Evolutionary conservation across 2,888 invertebrate species (phyloP), one percentile per base, ranked within the genome.

Genomic region (Aradus depressus): DNA sequence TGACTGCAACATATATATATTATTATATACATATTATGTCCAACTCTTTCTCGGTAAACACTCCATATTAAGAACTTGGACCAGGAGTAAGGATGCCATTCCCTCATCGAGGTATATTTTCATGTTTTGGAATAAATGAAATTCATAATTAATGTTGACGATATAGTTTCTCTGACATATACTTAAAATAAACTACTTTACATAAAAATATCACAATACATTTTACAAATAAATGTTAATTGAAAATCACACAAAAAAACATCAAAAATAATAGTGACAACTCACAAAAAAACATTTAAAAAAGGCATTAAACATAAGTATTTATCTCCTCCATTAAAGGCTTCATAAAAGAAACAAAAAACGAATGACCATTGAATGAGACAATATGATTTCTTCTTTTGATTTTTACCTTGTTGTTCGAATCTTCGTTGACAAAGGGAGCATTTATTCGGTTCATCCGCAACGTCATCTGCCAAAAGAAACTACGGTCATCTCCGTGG

Each of bases 361-460:
- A n/a, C n/a, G n/a, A n/a, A n/a, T n/a, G n/a, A n/a, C n/a, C n/a
- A n/a, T n/a, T n/a, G n/a, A n/a, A n/a, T n/a, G n/a, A n/a, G n/a
- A n/a, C n/a, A n/a, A n/a, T n/a, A n/a, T 32, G 6, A 34, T 31
- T 50, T 14, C 32, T 42, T 34, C 16, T 50, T 25, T 32, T 45
- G 44, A 59, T 58, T 68, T 71, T 75, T 80, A 80, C 80, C 80
- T 80, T 80, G 79, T 73, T 79, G 78, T 72, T 80, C 80, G 77
- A 80, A 80, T 69, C 80, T 78, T 74, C 80, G 79, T 75, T 80
- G 80, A 75, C 80, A 80, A 73, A 80, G 78, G 70, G 79, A 80
- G 72, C 80, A 80, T 74, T 75, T 76, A 71, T 75, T 67, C 60
- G 68, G 68, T 61, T 67, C 67, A 61, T 26, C 44, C 28, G 34